These are phyloP conservation scores for Leptodactylus fuscus DNA, from an alignment of 2,113 vertebrate genomes.

Conservation along the genomic window DNA sequence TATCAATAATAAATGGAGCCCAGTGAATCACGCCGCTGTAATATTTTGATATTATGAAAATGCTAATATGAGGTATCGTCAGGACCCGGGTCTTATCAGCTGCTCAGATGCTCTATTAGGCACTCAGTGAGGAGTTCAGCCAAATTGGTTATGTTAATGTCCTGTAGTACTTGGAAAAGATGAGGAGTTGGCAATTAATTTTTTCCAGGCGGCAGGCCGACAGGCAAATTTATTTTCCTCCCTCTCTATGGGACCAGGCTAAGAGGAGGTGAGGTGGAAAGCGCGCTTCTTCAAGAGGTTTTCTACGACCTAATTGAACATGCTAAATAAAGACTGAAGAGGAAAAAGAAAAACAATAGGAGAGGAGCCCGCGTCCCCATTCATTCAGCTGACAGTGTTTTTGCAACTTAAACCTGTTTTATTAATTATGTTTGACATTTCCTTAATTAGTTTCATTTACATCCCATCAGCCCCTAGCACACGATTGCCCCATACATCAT, in stretches of 20 bases:
- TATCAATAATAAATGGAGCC: constrained; percentile 98
- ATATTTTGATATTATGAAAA: constrained; percentile 97
- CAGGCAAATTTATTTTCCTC: constrained; percentile 92
- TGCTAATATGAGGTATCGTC: constrained; percentile 82
- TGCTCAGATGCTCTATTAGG: constrained; percentile 94
- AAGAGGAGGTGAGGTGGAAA: constrained; percentile 76
- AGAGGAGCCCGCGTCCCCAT: constrained; percentile 76
- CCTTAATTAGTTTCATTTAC: constrained; percentile 84
- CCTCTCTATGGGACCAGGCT: constrained; percentile 78
- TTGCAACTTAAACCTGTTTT: constrained; percentile 82
- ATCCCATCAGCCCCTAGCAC: constrained; percentile 87
- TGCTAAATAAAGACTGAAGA: constrained; percentile 68
- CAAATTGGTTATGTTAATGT: constrained; percentile 99
- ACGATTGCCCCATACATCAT: constrained; percentile 89
- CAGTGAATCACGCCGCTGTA: constrained; percentile 82
- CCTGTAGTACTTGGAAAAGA: constrained; percentile 94
- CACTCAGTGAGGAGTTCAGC: constrained; percentile 91
- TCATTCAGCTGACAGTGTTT: constrained; percentile 82
- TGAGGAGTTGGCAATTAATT: constrained; percentile 94
- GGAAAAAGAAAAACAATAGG: constrained; percentile 69
- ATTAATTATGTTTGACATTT: constrained; percentile 85
- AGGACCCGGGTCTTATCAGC: constrained; percentile 89
- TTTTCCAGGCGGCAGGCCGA: constrained; percentile 85
- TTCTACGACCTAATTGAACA: constrained; percentile 82
- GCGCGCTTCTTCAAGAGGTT: constrained; percentile 70